Evolutionary conservation across 1,140 invertebrate genomes (phyloP).

Genomic region (Stegodyphus mimosarum): DNA sequence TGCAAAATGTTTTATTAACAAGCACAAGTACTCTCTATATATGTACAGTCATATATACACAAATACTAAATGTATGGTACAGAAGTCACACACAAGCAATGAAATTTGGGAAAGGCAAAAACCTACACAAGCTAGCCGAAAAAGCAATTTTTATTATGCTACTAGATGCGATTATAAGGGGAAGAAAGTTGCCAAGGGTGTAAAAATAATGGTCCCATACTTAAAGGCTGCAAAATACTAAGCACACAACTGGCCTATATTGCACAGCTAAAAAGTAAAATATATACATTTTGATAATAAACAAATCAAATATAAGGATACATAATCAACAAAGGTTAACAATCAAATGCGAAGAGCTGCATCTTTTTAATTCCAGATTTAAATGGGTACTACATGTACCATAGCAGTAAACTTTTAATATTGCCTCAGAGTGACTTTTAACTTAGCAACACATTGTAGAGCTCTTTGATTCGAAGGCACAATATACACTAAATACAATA

Average conservation of each 20-base stretch:
- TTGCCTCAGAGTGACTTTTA: not conserved
- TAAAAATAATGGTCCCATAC: constrained; percentile 46
- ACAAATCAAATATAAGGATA: not conserved
- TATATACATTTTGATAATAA: constrained; percentile 48
- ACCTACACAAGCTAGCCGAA: constrained; percentile 5
- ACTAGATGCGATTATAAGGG: not conserved
- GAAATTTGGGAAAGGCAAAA: constrained; percentile 12
- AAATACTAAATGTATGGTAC: constrained; percentile 47
- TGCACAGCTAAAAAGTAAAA: constrained; percentile 48
- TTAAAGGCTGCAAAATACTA: constrained; percentile 37
- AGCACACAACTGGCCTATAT: constrained; percentile 25
- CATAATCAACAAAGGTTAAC: not conserved
- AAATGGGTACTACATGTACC: not conserved
- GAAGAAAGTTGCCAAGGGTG: constrained; percentile 26
- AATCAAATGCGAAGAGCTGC: not conserved
- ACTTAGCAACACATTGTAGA: constrained; percentile 14
- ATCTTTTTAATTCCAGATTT: not conserved
- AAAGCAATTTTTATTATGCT: not conserved
- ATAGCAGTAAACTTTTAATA: not conserved
- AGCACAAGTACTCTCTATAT: constrained; percentile 35
- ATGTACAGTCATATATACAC: constrained; percentile 56
- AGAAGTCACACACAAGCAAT: constrained; percentile 38
- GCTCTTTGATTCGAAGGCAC: constrained; percentile 59
- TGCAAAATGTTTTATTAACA: not conserved
- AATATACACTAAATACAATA: constrained; percentile 48